These are phyloP conservation scores for Channa maculata DNA, from an alignment of 2,113 vertebrate species.

Conservation along the genomic window DNA sequence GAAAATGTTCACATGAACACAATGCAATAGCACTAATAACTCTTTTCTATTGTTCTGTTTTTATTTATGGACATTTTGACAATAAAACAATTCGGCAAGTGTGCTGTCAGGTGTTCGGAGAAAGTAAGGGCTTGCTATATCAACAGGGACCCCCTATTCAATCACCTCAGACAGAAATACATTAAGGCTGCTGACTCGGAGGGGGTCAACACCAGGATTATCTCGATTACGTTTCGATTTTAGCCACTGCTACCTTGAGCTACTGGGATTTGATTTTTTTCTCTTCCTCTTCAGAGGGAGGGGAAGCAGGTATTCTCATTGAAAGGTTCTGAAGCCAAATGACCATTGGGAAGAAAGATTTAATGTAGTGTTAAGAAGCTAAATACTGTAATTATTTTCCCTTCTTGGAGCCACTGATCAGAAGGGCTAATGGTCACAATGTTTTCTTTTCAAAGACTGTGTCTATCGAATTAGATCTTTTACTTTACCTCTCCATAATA, in stretches of 20 bases:
- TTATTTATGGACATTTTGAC: conserved; percentile 29
- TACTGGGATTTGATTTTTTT: conserved; percentile 42
- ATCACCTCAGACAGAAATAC: conserved; percentile 73
- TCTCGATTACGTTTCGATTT: conserved; percentile 65
- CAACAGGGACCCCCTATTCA: conserved; percentile 48
- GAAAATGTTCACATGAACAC: not conserved
- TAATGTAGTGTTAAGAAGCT: not conserved
- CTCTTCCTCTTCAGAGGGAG: not conserved
- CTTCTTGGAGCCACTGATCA: not conserved
- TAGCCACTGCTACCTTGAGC: conserved; percentile 49
- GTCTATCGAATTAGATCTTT: no score
- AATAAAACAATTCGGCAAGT: conserved; percentile 16
- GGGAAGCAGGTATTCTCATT: not conserved
- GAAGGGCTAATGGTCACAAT: not conserved
- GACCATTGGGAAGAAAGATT: not conserved
- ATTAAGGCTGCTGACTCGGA: conserved; percentile 52
- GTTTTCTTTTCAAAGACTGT: not conserved
- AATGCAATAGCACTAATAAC: conserved; percentile 3
- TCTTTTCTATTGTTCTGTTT: conserved; percentile 10
- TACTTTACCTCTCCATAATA: no score
- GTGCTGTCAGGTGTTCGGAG: not conserved
- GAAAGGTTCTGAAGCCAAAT: conserved; percentile 14
- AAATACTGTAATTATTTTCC: conserved; percentile 9
- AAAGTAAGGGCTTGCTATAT: conserved; percentile 23
- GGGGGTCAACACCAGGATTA: conserved; percentile 63